Evolutionary conservation across 2,113 vertebrate species (phyloP).

Genomic region (Spermophilus dauricus): DNA sequence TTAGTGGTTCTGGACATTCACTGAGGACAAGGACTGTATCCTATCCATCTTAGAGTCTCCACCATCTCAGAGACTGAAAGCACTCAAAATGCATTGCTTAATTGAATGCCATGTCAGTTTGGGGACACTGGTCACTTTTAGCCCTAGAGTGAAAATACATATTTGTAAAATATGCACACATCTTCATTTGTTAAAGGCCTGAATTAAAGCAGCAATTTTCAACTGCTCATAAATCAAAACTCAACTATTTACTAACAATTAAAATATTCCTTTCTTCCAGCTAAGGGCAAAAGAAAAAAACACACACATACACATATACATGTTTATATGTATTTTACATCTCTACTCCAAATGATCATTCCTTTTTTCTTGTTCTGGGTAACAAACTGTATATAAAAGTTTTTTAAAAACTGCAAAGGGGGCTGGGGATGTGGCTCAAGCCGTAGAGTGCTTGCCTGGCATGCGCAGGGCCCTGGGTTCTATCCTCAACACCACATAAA

Average conservation of each 20-base stretch:
- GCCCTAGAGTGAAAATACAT: neutral
- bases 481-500: too few species aligned
- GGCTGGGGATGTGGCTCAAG: too few species aligned
- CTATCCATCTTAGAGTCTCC: neutral
- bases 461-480: too few species aligned
- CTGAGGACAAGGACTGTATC: neutral
- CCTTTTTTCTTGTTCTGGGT: neutral
- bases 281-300: neutral
- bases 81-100: neutral
- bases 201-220: constrained; percentile 24
- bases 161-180: constrained; percentile 13
- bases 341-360: neutral
- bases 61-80: neutral
- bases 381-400: neutral
- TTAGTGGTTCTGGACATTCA: neutral
- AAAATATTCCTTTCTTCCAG: constrained; percentile 6
- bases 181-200: constrained; percentile 44
- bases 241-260: constrained; percentile 18
- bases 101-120: neutral
- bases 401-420: neutral
- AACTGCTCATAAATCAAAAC: constrained; percentile 23
- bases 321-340: neutral
- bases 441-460: too few species aligned
- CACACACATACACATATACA: neutral
- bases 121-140: neutral